Conservation (phyloP, 37 sponge, comb jelly and placozoan genomes). For the Chondrosia reniformis region DNA sequence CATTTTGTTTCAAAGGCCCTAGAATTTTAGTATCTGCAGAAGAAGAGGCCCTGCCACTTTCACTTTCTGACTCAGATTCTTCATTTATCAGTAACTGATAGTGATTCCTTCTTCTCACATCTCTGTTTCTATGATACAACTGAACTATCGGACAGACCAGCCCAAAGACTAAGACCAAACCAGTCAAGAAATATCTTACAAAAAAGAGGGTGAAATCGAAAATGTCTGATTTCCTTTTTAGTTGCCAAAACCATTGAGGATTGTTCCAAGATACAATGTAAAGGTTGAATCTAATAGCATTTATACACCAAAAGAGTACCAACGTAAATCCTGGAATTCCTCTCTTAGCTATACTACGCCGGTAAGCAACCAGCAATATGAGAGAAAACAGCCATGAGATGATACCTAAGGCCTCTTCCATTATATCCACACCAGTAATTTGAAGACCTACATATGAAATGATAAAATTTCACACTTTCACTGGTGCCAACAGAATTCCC, state of each 20-base stretch:
- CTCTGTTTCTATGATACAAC: too few relatives aligned
- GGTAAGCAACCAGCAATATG: neutral
- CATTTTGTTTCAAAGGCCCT: neutral
- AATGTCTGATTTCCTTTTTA: constrained; percentile 22
- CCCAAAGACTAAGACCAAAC: constrained; percentile 18
- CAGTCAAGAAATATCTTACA: constrained; percentile 17
- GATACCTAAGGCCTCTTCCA: constrained; percentile 38
- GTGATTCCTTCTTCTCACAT: too few relatives aligned
- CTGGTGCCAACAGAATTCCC: too few relatives aligned
- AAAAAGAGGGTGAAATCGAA: constrained; percentile 42
- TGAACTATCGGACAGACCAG: constrained; percentile 28
- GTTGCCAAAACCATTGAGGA: constrained; percentile 68
- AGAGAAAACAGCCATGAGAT: constrained; percentile 50
- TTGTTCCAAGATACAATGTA: constrained; percentile 42
- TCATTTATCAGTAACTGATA: neutral
- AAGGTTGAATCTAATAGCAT: constrained; percentile 33
- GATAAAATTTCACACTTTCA: too few relatives aligned
- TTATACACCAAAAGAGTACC: constrained; percentile 54
- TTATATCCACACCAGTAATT: constrained; percentile 56
- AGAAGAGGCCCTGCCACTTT: neutral
- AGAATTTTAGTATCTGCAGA: too few relatives aligned
- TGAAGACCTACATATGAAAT: constrained; percentile 36
- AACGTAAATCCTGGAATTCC: constrained; percentile 29
- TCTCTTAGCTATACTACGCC: too few relatives aligned
- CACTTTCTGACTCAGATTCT: constrained; percentile 8